Evolutionary conservation across 2,797 vertebrate genomes (phyloP).

Genomic region (Enteromius anoplus): DNA sequence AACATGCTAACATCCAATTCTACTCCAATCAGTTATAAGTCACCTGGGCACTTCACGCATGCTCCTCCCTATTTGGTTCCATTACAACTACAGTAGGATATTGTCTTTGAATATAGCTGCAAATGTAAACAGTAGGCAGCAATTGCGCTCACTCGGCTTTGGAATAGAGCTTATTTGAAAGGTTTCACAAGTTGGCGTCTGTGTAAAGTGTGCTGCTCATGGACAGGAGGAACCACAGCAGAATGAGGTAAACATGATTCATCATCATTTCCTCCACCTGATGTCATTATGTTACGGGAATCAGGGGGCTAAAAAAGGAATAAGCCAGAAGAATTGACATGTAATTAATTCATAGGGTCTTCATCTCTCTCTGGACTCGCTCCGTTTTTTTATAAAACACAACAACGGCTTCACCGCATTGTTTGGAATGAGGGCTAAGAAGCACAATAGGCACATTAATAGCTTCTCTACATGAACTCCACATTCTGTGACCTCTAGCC

Average conservation of each 20-base stretch:
- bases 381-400: background rate
- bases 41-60: background rate
- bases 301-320: conserved; percentile 7
- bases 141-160: background rate
- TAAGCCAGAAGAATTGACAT: background rate
- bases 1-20: background rate
- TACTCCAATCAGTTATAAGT: background rate
- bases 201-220: background rate
- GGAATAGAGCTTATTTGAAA: conserved; percentile 7
- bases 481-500: conserved; percentile 1
- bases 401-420: background rate
- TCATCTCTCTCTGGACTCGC: background rate
- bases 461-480: background rate
- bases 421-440: background rate
- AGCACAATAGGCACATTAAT: background rate
- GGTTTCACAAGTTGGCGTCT: background rate
- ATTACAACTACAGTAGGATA: background rate
- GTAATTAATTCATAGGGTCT: background rate
- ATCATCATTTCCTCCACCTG: conserved; percentile 25
- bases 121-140: background rate
- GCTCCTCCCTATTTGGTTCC: background rate
- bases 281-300: conserved; percentile 21
- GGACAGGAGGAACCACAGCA: background rate
- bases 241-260: conserved; percentile 43
- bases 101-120: background rate